Evolutionary conservation across 2,797 vertebrate genomes (phyloP).

Genomic region (Tapera naevia): DNA sequence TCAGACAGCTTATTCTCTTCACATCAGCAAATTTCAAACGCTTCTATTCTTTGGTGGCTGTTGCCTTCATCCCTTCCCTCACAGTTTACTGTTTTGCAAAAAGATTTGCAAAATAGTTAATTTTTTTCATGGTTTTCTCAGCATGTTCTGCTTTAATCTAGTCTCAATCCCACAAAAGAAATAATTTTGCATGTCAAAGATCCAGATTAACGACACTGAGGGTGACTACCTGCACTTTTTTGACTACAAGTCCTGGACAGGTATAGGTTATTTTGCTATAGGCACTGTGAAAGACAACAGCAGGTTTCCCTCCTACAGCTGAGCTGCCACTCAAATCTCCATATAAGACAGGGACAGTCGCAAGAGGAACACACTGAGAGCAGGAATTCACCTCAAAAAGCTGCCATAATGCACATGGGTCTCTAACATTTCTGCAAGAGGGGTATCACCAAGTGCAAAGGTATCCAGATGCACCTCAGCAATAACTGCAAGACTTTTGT

Average conservation of each 20-base stretch:
- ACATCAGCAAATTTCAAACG: neutral
- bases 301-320: neutral
- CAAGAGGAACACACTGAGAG: neutral
- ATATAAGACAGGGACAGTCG: neutral
- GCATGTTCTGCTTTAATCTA: neutral
- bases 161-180: neutral
- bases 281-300: neutral
- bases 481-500: neutral
- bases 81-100: neutral
- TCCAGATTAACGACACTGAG: neutral
- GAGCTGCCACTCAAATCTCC: neutral
- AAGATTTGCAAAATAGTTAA: neutral
- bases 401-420: rapidly evolving
- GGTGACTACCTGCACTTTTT: neutral
- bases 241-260: neutral
- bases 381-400: neutral
- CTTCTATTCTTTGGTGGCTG: neutral
- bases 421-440: neutral
- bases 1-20: neutral
- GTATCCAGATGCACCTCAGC: neutral
- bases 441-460: neutral
- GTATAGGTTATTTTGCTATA: neutral
- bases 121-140: neutral
- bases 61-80: neutral
- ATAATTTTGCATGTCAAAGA: neutral